A percentile compares a stretch with the other conserved stretches of the same genome.
Evolutionary conservation across 2,888 invertebrate genomes (phyloP).

Genomic region (Scaptomyza polygonia): DNA sequence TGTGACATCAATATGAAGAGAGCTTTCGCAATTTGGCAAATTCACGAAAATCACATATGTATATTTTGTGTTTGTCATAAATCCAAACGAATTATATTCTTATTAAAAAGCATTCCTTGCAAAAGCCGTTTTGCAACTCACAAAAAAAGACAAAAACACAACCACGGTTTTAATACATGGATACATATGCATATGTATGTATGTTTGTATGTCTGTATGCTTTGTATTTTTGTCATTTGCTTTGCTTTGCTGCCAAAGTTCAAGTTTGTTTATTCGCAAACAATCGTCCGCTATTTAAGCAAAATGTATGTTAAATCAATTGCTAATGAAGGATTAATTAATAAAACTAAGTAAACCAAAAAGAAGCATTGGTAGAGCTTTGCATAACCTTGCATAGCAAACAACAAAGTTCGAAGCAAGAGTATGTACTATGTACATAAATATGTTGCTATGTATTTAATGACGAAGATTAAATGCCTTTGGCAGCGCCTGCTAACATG

Average conservation of each 20-base stretch:
- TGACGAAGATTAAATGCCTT: background rate
- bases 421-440: background rate
- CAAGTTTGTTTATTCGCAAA: conserved; percentile 28
- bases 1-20: background rate
- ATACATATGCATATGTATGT: conserved; percentile 1
- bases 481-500: background rate
- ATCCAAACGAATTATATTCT: background rate
- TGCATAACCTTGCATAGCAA: conserved; percentile 31
- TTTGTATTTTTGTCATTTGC: conserved; percentile 7
- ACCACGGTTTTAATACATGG: conserved; percentile 32
- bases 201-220: background rate
- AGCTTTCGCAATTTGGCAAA: background rate
- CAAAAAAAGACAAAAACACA: conserved; percentile 32
- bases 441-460: background rate
- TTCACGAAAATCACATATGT: background rate
- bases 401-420: conserved; percentile 13
- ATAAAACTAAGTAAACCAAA: conserved; percentile 6
- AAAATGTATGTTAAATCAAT: conserved; percentile 16
- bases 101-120: too few relatives aligned
- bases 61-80: background rate
- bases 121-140: too few relatives aligned
- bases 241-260: conserved; percentile 34
- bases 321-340: conserved; percentile 24
- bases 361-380: conserved; percentile 6
- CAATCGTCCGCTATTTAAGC: background rate